phyloP scores from a whole-genome alignment of 2,113 vertebrate genomes.

The Platysternon megacephalum region DNA sequence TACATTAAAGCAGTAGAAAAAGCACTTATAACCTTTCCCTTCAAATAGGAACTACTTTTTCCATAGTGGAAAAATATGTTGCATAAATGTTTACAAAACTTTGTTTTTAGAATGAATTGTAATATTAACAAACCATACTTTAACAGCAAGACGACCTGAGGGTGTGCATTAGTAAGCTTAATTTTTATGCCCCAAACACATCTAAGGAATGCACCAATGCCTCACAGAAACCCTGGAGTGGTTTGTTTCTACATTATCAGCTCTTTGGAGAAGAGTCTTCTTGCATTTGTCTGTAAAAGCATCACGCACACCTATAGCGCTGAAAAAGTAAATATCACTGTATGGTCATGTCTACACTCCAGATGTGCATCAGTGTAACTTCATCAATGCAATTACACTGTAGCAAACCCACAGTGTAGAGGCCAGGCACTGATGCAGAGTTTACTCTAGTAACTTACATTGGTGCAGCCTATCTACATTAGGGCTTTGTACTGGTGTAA shows the following conservation, averaged over 20 bases:
- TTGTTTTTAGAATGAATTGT: not conserved
- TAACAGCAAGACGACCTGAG: not conserved
- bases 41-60: not conserved
- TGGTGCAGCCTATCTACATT: not conserved
- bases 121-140: not conserved
- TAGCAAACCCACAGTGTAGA: not conserved
- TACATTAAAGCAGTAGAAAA: not conserved
- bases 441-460: not conserved
- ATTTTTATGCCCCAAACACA: not conserved
- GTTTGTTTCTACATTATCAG: not conserved
- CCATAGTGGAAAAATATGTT: not conserved
- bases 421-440: not conserved
- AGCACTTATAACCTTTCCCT: not conserved
- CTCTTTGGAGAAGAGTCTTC: not conserved
- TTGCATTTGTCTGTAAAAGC: not conserved
- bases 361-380: accelerated
- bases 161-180: not conserved
- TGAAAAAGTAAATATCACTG: conserved; percentile 21
- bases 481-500: not conserved
- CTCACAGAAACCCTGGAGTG: not conserved
- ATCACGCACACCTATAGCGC: not conserved
- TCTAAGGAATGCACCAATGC: not conserved
- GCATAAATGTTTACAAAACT: not conserved
- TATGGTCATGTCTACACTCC: not conserved
- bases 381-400: not conserved